These are phyloP conservation scores for Drosophila repleta DNA, from an alignment of 1,140 invertebrate species.

Conservation along the genomic window DNA sequence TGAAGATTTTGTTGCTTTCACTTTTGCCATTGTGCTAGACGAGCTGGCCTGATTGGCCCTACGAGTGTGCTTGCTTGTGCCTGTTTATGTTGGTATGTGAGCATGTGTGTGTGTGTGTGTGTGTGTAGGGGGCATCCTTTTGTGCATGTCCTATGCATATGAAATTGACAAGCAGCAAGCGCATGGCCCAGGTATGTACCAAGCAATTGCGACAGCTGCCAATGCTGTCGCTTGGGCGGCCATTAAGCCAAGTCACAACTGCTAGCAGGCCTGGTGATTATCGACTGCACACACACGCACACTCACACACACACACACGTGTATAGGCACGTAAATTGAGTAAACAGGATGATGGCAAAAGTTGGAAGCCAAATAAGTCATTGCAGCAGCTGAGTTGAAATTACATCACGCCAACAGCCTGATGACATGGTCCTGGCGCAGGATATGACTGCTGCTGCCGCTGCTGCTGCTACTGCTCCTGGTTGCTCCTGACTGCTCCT, in stretches of 20 bases:
- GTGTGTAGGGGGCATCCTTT: conserved; percentile 1
- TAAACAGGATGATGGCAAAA: conserved; percentile 50
- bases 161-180: conserved; percentile 42
- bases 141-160: conserved; percentile 23
- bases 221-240: conserved; percentile 15
- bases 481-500: background rate
- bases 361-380: conserved; percentile 67
- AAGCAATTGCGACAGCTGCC: conserved; percentile 37
- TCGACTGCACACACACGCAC: conserved; percentile 39
- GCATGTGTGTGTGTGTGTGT: background rate
- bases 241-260: conserved; percentile 48
- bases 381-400: conserved; percentile 49
- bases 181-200: conserved; percentile 24
- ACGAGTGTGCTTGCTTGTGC: background rate
- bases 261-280: conserved; percentile 61
- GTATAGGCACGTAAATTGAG: conserved; percentile 34
- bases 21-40: conserved; percentile 60
- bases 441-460: conserved; percentile 3
- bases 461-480: background rate
- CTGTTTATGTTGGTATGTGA: background rate
- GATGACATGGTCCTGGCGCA: conserved; percentile 36
- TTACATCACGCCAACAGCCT: conserved; percentile 48
- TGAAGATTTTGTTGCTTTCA: conserved; percentile 83
- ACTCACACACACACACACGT: background rate
- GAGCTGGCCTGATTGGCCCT: conserved; percentile 40